These are phyloP conservation scores for Drosophila sordidapex DNA, from an alignment of 2,888 invertebrate species.

Conservation along the genomic window DNA sequence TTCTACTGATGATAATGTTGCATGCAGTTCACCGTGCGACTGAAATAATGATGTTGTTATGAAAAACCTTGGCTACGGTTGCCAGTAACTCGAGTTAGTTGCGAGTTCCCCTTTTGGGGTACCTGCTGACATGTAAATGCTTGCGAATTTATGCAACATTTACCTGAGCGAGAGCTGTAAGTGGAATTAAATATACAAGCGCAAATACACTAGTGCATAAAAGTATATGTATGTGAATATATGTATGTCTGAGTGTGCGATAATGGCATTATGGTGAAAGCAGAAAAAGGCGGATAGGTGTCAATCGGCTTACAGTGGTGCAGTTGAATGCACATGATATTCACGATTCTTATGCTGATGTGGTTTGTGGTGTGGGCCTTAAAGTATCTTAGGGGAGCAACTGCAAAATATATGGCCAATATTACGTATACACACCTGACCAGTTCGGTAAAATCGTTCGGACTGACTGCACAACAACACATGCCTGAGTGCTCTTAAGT, in stretches of 20 bases:
- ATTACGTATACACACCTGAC: conserved; percentile 45
- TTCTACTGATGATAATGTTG: conserved; percentile 20
- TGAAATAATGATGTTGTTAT: conserved; percentile 44
- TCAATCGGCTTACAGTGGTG: conserved; percentile 52
- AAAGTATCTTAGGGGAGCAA: conserved; percentile 19
- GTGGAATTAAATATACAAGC: conserved; percentile 54
- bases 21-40: conserved; percentile 13
- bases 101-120: conserved; percentile 1
- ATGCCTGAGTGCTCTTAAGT: not conserved
- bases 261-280: conserved; percentile 47
- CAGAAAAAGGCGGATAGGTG: conserved; percentile 20
- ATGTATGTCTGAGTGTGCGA: conserved; percentile 12
- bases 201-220: not conserved
- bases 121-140: conserved; percentile 68
- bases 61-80: conserved; percentile 33
- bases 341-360: not conserved
- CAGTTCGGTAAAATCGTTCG: not conserved
- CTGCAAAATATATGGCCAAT: conserved; percentile 43
- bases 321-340: conserved; percentile 29
- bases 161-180: conserved; percentile 54
- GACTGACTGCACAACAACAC: conserved; percentile 15
- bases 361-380: conserved; percentile 15
- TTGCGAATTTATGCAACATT: conserved; percentile 76
- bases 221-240: conserved; percentile 13
- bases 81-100: conserved; percentile 30